These are phyloP conservation scores for Lydus trimaculatus DNA, from an alignment of 2,888 invertebrate genomes.

Conservation along the genomic window DNA sequence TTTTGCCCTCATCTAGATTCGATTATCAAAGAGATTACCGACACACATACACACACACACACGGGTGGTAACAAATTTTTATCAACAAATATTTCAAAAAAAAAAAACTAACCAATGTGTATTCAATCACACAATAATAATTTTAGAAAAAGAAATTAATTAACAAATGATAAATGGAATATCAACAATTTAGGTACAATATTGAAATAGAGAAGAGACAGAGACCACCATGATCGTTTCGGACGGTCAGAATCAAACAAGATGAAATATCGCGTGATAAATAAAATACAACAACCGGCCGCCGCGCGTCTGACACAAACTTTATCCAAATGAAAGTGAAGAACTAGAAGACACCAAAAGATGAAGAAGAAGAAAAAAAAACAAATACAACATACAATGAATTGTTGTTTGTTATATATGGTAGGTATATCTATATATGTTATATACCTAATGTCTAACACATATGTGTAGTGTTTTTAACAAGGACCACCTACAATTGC, in stretches of 20 bases:
- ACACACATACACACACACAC: not conserved
- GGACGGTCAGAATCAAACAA: constrained; percentile 36
- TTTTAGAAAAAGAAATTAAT: constrained; percentile 12
- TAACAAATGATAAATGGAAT: constrained; percentile 21
- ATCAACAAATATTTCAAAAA: not conserved
- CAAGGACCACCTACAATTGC: constrained; percentile 44
- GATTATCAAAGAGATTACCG: constrained; percentile 21
- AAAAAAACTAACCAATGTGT: not conserved
- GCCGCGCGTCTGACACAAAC: constrained; percentile 27
- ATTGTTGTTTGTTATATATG: not conserved
- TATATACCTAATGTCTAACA: not conserved
- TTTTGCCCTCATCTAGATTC: constrained; percentile 24
- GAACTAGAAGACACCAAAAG: not conserved
- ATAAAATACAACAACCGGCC: constrained; percentile 38
- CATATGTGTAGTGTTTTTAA: constrained; percentile 30
- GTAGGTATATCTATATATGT: not conserved
- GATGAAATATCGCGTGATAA: constrained; percentile 40
- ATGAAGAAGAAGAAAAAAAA: not conserved
- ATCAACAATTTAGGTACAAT: constrained; percentile 19
- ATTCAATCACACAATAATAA: not conserved
- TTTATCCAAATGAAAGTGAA: constrained; percentile 15
- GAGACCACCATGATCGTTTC: constrained; percentile 31
- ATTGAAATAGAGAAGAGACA: constrained; percentile 19
- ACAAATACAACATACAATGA: constrained; percentile 1
- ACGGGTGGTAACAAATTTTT: not conserved